Evolutionary conservation across 1,140 invertebrate genomes (phyloP).

Genomic region (Heterodera schachtii): DNA sequence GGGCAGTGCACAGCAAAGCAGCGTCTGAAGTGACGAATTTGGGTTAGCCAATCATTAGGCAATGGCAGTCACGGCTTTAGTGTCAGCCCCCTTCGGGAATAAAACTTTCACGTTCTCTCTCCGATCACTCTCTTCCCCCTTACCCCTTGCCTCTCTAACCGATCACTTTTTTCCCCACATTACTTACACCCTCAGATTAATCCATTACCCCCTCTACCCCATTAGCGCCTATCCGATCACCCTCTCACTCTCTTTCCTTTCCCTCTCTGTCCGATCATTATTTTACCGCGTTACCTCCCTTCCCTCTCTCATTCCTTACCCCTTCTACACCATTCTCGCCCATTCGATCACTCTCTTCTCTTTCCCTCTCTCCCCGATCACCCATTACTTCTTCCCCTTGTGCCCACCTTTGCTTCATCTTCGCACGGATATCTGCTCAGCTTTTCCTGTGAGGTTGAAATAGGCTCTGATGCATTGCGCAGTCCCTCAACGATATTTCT

Average conservation of each 20-base stretch:
- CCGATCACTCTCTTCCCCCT: too few species aligned
- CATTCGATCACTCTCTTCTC: background rate
- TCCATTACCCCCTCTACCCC: too few species aligned
- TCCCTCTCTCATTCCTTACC: too few species aligned
- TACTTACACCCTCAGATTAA: background rate
- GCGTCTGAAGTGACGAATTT: background rate
- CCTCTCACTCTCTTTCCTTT: background rate
- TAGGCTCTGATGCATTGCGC: background rate
- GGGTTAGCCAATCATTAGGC: too few species aligned
- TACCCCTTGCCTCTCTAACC: too few species aligned
- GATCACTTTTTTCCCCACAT: too few species aligned
- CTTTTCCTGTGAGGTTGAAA: conserved; percentile 14
- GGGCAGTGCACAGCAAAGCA: background rate
- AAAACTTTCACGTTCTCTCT: too few species aligned
- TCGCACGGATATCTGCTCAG: background rate
- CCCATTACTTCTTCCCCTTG: background rate
- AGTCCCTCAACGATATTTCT: background rate
- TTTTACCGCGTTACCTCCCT: background rate
- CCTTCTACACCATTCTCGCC: background rate
- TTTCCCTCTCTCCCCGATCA: background rate
- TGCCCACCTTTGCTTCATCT: background rate
- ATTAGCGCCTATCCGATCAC: too few species aligned
- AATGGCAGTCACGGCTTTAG: too few species aligned
- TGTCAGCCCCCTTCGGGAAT: too few species aligned
- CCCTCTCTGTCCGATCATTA: background rate